Percentiles rank a stretch among this genome's conserved stretches.
These are phyloP conservation scores for Clusia tigrina DNA, from an alignment of 2,888 invertebrate species.

Conservation along the genomic window DNA sequence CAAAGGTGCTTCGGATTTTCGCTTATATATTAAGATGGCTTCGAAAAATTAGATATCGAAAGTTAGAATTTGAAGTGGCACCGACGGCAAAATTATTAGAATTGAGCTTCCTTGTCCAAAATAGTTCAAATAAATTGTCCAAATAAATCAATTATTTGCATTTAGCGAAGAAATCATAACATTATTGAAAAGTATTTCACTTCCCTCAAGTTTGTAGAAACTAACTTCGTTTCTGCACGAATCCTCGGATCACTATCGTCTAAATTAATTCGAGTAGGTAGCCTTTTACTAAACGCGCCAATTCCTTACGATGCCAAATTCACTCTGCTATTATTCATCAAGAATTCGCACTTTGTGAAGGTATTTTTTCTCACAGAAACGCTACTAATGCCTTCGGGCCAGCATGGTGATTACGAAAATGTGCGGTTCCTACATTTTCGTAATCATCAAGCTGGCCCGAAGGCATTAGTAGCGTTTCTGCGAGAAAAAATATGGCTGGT, in stretches of 20 bases:
- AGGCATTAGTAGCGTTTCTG: slow-evolving; percentile 14
- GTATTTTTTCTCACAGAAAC: not conserved
- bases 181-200: not conserved
- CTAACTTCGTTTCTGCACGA: not conserved
- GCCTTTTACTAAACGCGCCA: not conserved
- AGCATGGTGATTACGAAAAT: not conserved
- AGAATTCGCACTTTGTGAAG: not conserved
- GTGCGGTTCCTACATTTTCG: not conserved
- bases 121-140: no score
- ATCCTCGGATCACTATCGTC: no score
- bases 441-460: slow-evolving; percentile 10
- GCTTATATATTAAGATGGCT: slow-evolving; percentile 16
- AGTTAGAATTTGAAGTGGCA: not conserved
- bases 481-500: slow-evolving; percentile 21
- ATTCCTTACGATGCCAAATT: not conserved
- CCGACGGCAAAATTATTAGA: not conserved
- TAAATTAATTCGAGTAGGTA: no score
- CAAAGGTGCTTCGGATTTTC: not conserved
- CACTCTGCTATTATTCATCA: not conserved
- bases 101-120: no score
- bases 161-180: not conserved
- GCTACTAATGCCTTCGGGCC: not conserved
- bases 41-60: slow-evolving; percentile 21
- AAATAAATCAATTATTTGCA: not conserved
- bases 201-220: slow-evolving; percentile 1